Base-by-base conservation (phyloP, 2,888 invertebrate genomes). In the Campoplex capitator region DNA sequence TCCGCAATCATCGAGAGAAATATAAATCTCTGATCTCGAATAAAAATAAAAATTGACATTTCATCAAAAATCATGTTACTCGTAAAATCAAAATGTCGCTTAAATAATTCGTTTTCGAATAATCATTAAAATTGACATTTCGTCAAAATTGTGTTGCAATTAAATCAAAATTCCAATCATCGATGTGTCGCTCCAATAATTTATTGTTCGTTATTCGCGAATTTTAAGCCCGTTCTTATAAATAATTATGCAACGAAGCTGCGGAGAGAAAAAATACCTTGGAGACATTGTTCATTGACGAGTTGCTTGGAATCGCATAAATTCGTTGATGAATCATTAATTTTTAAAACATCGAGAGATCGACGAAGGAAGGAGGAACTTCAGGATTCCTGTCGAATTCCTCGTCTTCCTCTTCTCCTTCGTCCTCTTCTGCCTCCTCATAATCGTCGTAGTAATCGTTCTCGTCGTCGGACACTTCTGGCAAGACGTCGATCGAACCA, bases 401-500 rank as follows among this genome's bases (percentile, higher is more conserved):
- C 3, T 87, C 83, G 9, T 85, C 87, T 23, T 87, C 87, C 16
- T 86, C 83, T 18, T 88, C 80, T 16, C 86, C 85, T 13, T 88
- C 84, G 9, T 90, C 90, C 3, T 90, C 90, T 1, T 82, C 83
- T 7, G 83, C 88, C 13, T 87, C 88, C 7, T 65, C 83, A 3
- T 81, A 28, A 28, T 84, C 80, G 18, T 88, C 78, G 18, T 85
- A 45, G 42, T 54, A 73, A 32, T 89, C 90, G 42, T 89, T 88
- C 2, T 79, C 84, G 3, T 85, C 87, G n/a, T 89, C 88, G 8
- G 83, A 51, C 51, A 88, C 87, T 8, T 74, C 42, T 32, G 85
- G 68, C 0, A 84, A 8, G 56, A 88, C 87, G 84, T 91, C 91
- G 8, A 86, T 76, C 2, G 88, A 87, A 8, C 95, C 96, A 2